phyloP scores from a whole-genome alignment of 2,113 vertebrate species.

The Gavialis gangeticus region DNA sequence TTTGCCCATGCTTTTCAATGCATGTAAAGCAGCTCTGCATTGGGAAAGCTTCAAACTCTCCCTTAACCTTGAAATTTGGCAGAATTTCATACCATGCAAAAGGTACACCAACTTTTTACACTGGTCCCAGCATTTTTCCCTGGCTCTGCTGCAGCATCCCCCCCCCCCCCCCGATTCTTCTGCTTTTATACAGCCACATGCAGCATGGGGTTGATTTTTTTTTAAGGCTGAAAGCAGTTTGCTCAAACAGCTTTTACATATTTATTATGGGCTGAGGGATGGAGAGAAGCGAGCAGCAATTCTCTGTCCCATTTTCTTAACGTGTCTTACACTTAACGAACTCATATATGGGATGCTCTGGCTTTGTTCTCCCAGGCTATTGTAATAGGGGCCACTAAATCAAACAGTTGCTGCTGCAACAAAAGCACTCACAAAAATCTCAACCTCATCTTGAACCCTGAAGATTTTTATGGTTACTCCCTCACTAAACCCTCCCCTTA shows the following conservation, averaged over 20 bases:
- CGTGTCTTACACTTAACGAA: constrained; percentile 5
- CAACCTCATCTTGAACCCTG: constrained; percentile 90
- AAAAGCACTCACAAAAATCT: constrained; percentile 82
- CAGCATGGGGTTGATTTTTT: fast-evolving
- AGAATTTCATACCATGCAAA: neutral
- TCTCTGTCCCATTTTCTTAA: neutral
- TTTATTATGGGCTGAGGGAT: neutral
- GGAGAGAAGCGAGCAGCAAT: neutral
- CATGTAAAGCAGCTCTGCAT: constrained; percentile 70
- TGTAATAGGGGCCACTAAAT: constrained; percentile 81
- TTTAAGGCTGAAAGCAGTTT: fast-evolving
- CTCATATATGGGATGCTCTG: constrained; percentile 64
- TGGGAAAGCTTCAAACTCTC: constrained; percentile 12
- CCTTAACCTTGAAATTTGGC: constrained; percentile 55
- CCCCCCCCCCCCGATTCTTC: neutral
- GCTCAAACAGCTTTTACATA: neutral
- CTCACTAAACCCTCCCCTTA: constrained; percentile 76
- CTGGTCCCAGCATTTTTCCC: neutral
- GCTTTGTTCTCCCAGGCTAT: constrained; percentile 79
- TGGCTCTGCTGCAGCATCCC: neutral
- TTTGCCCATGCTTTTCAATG: constrained; percentile 72
- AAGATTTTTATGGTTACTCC: constrained; percentile 84
- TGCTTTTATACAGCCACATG: neutral
- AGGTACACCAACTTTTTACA: neutral
- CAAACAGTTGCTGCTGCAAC: constrained; percentile 81